Evolutionary conservation across 2,888 invertebrate genomes (phyloP).

Genomic region (Mayetiola destructor): DNA sequence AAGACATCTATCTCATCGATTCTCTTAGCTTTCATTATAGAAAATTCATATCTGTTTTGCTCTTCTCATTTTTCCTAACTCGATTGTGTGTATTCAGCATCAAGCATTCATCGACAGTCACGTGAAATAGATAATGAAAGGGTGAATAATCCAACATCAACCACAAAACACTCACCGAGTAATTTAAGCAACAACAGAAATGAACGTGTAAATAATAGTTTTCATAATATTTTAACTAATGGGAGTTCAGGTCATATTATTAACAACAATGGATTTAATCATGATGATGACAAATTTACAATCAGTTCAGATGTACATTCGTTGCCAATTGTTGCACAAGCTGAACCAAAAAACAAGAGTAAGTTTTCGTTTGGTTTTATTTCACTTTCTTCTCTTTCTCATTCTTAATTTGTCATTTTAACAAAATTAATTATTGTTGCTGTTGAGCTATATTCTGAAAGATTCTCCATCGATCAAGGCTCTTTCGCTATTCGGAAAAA

Average conservation of each 20-base stretch:
- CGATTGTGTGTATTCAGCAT: neutral
- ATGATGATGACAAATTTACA: neutral
- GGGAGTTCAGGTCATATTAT: neutral
- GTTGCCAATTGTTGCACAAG: neutral
- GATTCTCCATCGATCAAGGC: too few species aligned
- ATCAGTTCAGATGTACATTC: neutral
- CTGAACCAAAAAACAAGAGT: slow-evolving; percentile 7
- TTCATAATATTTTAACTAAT: neutral
- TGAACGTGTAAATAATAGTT: slow-evolving; percentile 1
- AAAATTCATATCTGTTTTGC: too few species aligned
- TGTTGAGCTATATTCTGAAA: too few species aligned
- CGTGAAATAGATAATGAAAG: neutral
- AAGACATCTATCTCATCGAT: too few species aligned
- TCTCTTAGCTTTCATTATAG: too few species aligned
- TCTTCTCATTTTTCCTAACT: too few species aligned
- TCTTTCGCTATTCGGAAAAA: too few species aligned
- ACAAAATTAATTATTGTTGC: too few species aligned
- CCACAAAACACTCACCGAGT: neutral
- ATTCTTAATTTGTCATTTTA: neutral
- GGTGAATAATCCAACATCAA: neutral
- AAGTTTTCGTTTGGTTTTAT: neutral
- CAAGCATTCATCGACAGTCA: neutral
- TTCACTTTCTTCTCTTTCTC: neutral
- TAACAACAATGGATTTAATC: neutral
- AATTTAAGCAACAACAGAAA: neutral